phyloP scores from a whole-genome alignment of 2,797 vertebrate species.

The Synaphobranchus kaupii region DNA sequence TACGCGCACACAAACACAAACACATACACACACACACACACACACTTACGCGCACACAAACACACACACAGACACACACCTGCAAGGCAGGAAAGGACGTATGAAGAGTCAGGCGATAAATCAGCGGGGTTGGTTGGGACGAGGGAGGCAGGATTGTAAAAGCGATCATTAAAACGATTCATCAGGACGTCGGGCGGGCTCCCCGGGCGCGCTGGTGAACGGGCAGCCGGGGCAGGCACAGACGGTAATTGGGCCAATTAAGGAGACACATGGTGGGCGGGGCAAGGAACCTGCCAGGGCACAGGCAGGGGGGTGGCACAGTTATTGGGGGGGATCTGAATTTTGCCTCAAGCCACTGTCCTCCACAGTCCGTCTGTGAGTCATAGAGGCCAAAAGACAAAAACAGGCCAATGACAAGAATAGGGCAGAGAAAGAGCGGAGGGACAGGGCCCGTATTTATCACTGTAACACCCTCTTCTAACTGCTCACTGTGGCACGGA shows the following conservation, averaged over 20 bases:
- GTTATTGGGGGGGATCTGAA: not conserved
- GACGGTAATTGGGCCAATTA: conserved; percentile 27
- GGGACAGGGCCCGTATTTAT: not conserved
- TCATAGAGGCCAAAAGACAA: not conserved
- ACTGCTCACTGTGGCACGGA: not conserved
- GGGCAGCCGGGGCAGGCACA: conserved; percentile 3
- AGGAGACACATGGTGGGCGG: not conserved
- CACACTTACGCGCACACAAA: not conserved
- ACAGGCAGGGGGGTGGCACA: not conserved
- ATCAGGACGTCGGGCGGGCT: not conserved
- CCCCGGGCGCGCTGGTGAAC: not conserved
- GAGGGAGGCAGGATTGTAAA: not conserved
- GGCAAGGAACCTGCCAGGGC: not conserved
- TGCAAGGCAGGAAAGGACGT: not conserved
- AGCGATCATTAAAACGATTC: conserved; percentile 31
- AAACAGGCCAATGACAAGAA: conserved; percentile 7
- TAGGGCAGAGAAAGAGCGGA: not conserved
- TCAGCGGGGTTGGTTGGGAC: conserved; percentile 8
- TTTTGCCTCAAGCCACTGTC: not conserved
- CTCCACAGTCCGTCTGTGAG: not conserved
- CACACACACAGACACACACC: not conserved
- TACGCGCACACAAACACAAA: too few relatives aligned
- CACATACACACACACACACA: not conserved
- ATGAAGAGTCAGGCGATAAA: conserved; percentile 12
- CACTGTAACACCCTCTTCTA: not conserved